Conservation (phyloP, 2,888 invertebrate species). For the Lithophane semibrunnea region DNA sequence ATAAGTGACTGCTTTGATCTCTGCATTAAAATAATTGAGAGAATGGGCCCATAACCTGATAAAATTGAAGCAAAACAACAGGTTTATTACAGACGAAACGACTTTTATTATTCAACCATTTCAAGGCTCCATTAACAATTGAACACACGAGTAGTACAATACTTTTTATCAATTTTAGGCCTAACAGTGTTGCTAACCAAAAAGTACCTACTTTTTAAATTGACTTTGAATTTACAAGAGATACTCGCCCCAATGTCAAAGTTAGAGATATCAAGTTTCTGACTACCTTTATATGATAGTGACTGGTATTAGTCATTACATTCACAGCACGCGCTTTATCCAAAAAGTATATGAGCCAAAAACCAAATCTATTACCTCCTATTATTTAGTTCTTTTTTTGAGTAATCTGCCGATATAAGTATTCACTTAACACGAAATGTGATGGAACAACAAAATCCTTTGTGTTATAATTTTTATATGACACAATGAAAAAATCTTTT, state of each 20-base stretch:
- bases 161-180: no score
- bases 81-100: no score
- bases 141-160: no score
- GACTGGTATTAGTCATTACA: no score
- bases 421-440: no score
- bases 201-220: no score
- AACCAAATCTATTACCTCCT: not conserved
- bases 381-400: not conserved
- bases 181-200: no score
- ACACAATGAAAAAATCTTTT: slow-evolving; percentile 5
- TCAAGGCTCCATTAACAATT: no score
- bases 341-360: not conserved
- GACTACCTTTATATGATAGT: not conserved
- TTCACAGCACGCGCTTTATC: not conserved
- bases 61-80: no score
- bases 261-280: not conserved
- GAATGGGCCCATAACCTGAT: no score
- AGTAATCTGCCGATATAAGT: not conserved
- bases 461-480: not conserved
- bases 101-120: no score
- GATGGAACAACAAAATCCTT: not conserved
- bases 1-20: not conserved
- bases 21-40: not conserved
- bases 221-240: no score
- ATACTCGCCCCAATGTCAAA: not conserved